Conservation (phyloP, 2,888 invertebrate species). For the Platycnemis pennipes region DNA sequence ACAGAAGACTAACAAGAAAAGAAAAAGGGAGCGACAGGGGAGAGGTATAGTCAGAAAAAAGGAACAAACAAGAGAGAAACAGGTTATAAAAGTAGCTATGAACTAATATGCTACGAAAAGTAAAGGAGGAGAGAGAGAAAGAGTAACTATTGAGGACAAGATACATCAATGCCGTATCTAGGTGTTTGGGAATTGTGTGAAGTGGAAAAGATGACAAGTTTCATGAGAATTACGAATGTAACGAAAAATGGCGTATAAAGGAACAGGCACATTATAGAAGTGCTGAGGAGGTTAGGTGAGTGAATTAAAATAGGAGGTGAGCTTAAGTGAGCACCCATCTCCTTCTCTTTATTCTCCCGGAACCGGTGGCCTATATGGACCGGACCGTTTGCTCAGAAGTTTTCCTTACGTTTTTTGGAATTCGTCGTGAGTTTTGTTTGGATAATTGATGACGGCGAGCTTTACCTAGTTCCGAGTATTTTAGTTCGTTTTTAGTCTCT, state of each 20-base stretch:
- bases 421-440: slow-evolving; percentile 25
- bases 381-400: slow-evolving; percentile 25
- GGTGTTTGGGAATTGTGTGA: neutral
- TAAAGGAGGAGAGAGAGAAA: too few species aligned
- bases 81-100: too few species aligned
- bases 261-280: slow-evolving; percentile 8
- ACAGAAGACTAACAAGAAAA: too few species aligned
- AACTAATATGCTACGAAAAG: too few species aligned
- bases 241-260: neutral
- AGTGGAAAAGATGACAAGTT: neutral
- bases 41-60: too few species aligned
- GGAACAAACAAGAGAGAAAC: too few species aligned
- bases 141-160: too few species aligned
- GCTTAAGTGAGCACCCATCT: neutral
- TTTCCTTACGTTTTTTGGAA: slow-evolving; percentile 11
- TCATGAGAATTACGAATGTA: neutral
- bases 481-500: neutral
- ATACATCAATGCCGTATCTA: too few species aligned
- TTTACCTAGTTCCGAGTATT: neutral
- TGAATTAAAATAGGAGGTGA: neutral
- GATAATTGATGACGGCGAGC: slow-evolving; percentile 10
- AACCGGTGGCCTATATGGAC: neutral
- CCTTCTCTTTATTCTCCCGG: neutral
- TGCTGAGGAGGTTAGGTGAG: neutral
- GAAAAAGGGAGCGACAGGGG: too few species aligned